A percentile compares a stretch with the other conserved stretches of the same genome.
These are phyloP conservation scores for Sigmodon hispidus DNA, from an alignment of 2,113 vertebrate species.

Conservation along the genomic window DNA sequence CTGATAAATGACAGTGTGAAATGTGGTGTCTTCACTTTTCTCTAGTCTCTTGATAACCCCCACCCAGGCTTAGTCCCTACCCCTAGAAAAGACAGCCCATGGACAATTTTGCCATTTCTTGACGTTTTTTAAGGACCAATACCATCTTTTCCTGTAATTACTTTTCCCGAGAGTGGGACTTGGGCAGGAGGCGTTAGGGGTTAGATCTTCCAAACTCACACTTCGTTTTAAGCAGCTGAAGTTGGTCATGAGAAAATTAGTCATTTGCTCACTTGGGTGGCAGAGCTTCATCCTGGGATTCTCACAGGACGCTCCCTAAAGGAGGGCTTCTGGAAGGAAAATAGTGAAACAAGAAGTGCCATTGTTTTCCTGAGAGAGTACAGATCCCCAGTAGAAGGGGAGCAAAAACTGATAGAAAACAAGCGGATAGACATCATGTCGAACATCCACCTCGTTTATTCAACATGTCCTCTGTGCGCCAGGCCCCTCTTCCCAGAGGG, in stretches of 20 bases:
- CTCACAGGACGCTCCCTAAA: neutral
- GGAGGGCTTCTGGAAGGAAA: constrained; percentile 9
- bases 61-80: neutral
- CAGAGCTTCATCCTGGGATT: neutral
- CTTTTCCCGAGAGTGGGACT: neutral
- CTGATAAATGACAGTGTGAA: constrained; percentile 64
- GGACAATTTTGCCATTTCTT: constrained; percentile 26
- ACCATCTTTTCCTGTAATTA: constrained; percentile 22
- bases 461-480: neutral
- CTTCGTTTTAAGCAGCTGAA: neutral
- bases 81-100: neutral
- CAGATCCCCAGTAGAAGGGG: neutral
- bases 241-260: neutral
- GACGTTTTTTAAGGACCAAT: neutral
- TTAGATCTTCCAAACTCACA: neutral
- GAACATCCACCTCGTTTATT: constrained; percentile 69
- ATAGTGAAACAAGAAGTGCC: neutral
- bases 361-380: neutral
- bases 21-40: neutral
- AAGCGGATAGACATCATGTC: neutral
- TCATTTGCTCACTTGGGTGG: neutral
- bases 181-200: neutral
- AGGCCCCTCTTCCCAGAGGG: neutral
- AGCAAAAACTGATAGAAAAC: neutral
- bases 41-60: neutral